A percentile compares a stretch with the other conserved stretches of the same genome.
Conservation (phyloP, 2,113 vertebrate species). For the Dicentrarchus labrax region DNA sequence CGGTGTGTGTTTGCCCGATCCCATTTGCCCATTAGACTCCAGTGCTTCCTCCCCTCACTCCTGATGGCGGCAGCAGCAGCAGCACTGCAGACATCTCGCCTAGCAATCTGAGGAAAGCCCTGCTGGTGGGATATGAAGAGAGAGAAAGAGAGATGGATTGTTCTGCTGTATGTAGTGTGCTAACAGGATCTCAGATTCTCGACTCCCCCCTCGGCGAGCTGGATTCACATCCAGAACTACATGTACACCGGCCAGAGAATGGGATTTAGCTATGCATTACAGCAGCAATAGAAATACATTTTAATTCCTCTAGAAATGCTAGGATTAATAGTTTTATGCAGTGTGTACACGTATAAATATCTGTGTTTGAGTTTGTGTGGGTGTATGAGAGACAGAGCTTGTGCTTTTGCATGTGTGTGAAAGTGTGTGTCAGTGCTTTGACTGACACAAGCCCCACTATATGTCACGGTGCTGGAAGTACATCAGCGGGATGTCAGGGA, state of each 20-base stretch:
- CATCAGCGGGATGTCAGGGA: slow-evolving; percentile 39
- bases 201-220: slow-evolving; percentile 12
- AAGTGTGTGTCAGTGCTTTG: slow-evolving; percentile 24
- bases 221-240: slow-evolving; percentile 16
- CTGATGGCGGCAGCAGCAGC: slow-evolving; percentile 38
- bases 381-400: neutral
- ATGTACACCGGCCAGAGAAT: slow-evolving; percentile 19
- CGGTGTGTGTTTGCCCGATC: neutral
- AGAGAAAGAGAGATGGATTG: slow-evolving; percentile 42
- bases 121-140: slow-evolving; percentile 44
- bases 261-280: slow-evolving; percentile 52
- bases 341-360: slow-evolving; percentile 11
- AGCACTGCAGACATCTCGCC: slow-evolving; percentile 56
- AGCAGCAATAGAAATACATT: slow-evolving; percentile 21
- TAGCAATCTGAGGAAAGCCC: slow-evolving; percentile 62
- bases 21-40: slow-evolving; percentile 51
- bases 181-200: slow-evolving; percentile 60
- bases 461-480: slow-evolving; percentile 31
- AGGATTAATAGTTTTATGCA: slow-evolving; percentile 17
- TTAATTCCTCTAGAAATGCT: slow-evolving; percentile 46
- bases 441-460: slow-evolving; percentile 34
- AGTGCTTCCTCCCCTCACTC: slow-evolving; percentile 28
- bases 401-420: neutral
- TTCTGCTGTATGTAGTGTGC: slow-evolving; percentile 52
- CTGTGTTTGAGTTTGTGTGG: slow-evolving; percentile 4